Conservation (phyloP, 2,797 vertebrate species). For the Novumbra hubbsi region DNA sequence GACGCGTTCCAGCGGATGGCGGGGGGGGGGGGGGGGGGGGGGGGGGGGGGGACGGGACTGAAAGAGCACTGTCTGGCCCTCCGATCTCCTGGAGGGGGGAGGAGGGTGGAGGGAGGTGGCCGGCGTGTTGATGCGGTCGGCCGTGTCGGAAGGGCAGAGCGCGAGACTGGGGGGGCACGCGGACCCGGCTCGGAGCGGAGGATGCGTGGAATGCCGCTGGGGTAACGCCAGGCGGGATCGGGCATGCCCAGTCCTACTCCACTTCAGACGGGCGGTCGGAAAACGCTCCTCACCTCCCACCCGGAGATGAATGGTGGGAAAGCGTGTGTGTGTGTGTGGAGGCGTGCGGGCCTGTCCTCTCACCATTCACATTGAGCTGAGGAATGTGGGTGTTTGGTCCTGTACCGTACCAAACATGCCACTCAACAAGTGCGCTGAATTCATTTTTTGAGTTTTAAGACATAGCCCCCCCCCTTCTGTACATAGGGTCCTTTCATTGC, state of each 20-base stretch:
- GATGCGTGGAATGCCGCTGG: constrained; percentile 49
- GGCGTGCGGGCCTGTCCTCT: not conserved
- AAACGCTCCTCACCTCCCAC: constrained; percentile 3
- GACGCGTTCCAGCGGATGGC: constrained; percentile 12
- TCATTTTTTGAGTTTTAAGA: not conserved
- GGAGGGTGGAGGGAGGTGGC: constrained; percentile 18
- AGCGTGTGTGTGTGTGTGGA: too few species aligned
- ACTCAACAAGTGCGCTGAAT: not conserved
- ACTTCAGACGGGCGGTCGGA: constrained; percentile 21
- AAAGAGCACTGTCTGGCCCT: constrained; percentile 51
- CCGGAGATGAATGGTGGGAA: too few species aligned
- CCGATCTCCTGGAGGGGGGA: constrained; percentile 47
- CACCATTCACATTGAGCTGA: not conserved
- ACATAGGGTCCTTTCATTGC: not conserved
- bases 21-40: constrained; percentile 43
- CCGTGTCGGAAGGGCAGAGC: not conserved
- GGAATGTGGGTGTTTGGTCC: not conserved
- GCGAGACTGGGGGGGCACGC: not conserved
- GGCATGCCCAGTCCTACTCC: constrained; percentile 48
- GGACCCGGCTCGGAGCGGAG: constrained; percentile 11
- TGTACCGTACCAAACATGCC: not conserved
- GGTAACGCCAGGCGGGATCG: constrained; percentile 59
- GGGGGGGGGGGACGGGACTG: constrained; percentile 8
- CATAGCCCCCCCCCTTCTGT: not conserved
- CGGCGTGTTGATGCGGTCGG: not conserved